Percentiles rank a stretch among this genome's conserved stretches.
Evolutionary conservation across 92 coral and sea anemone genomes (phyloP).

Genomic region (Porites cylindrica): DNA sequence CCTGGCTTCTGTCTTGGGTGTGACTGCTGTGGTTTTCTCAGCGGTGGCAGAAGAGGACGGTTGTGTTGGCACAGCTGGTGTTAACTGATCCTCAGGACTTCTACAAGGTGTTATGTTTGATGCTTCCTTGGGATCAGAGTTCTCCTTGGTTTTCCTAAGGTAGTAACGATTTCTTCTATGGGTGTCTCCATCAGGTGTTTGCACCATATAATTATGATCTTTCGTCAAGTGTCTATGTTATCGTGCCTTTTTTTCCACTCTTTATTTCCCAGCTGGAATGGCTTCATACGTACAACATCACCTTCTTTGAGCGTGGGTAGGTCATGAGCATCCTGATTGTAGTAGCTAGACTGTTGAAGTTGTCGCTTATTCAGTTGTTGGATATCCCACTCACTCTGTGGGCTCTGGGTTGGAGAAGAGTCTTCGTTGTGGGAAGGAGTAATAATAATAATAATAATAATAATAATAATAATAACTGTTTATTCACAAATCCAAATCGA

Average conservation of each 20-base stretch:
- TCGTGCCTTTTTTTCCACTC: constrained; percentile 18
- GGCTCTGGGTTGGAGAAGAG: neutral
- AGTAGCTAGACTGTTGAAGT: constrained; percentile 1
- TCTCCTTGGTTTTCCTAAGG: too few relatives aligned
- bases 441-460: too few relatives aligned
- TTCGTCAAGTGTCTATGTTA: constrained; percentile 6
- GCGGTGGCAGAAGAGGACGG: too few relatives aligned
- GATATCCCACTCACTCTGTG: neutral
- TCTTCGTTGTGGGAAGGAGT: neutral
- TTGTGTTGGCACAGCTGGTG: neutral
- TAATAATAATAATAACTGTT: too few relatives aligned
- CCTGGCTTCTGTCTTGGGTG: too few relatives aligned
- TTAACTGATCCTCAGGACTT: too few relatives aligned
- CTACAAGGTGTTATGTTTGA: too few relatives aligned
- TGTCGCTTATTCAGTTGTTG: neutral
- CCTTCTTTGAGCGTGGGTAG: constrained; percentile 13
- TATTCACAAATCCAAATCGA: too few relatives aligned
- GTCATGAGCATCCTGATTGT: constrained; percentile 21
- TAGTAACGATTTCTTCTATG: too few relatives aligned
- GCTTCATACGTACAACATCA: constrained; percentile 31
- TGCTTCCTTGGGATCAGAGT: too few relatives aligned
- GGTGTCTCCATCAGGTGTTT: constrained; percentile 10
- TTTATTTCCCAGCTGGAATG: constrained; percentile 17
- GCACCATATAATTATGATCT: constrained; percentile 15
- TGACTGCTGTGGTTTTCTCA: too few relatives aligned